Percentiles rank a stretch among this genome's conserved stretches.
Conservation (phyloP, 2,888 invertebrate species). For the Atrina japonica region DNA sequence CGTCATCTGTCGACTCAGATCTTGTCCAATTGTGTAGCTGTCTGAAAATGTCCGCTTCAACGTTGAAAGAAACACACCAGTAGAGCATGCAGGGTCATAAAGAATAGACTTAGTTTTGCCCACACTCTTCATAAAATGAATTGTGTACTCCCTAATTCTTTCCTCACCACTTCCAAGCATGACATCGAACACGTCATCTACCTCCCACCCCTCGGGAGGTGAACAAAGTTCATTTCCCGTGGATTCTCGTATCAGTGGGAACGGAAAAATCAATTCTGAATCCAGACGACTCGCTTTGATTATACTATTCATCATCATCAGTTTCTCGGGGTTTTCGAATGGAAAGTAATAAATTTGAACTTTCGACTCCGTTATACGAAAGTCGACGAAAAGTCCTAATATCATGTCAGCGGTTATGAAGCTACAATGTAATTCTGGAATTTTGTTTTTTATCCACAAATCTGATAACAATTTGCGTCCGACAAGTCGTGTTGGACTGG, state of each 20-base stretch:
- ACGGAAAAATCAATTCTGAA: slow-evolving; percentile 57
- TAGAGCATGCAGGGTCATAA: slow-evolving; percentile 64
- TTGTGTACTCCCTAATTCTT: slow-evolving; percentile 56
- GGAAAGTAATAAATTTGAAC: slow-evolving; percentile 52
- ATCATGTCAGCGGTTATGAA: slow-evolving; percentile 63
- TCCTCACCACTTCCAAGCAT: slow-evolving; percentile 63
- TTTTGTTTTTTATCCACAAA: slow-evolving; percentile 54
- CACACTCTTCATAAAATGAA: slow-evolving; percentile 46
- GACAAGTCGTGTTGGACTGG: slow-evolving; percentile 41
- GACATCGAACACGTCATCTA: slow-evolving; percentile 60
- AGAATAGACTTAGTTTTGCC: slow-evolving; percentile 45
- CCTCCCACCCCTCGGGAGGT: slow-evolving; percentile 60
- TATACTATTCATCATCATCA: slow-evolving; percentile 50
- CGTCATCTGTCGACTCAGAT: slow-evolving; percentile 63
- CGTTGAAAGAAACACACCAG: slow-evolving; percentile 60
- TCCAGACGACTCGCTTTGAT: slow-evolving; percentile 27
- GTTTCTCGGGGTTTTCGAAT: slow-evolving; percentile 53
- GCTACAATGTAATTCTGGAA: slow-evolving; percentile 63
- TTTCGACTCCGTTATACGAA: slow-evolving; percentile 53
- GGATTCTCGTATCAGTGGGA: slow-evolving; percentile 55
- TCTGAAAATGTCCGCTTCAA: slow-evolving; percentile 58
- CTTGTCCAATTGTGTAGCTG: slow-evolving; percentile 63
- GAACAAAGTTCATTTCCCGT: slow-evolving; percentile 58
- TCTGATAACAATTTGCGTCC: slow-evolving; percentile 63
- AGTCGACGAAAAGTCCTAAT: slow-evolving; percentile 55